These are phyloP conservation scores for Trichoplax adhaerens DNA, from an alignment of 37 sponge, comb jelly and placozoan species.

Conservation along the genomic window DNA sequence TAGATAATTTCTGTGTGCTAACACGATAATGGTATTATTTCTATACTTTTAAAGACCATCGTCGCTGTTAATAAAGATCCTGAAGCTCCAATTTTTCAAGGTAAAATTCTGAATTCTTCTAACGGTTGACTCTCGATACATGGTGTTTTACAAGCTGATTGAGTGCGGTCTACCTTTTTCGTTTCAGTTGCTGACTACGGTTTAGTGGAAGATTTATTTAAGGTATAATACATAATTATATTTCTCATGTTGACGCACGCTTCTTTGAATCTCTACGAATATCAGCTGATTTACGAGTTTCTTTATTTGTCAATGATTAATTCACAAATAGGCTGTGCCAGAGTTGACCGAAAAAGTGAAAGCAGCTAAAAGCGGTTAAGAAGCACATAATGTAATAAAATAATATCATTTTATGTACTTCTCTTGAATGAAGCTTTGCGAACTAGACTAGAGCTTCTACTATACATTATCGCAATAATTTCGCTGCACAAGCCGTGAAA, in stretches of 20 bases:
- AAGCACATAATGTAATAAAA: no score
- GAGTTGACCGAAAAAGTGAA: constrained; percentile 57
- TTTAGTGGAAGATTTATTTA: constrained; percentile 93
- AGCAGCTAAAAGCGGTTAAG: not conserved
- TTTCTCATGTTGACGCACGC: not conserved
- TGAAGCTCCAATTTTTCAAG: constrained; percentile 98
- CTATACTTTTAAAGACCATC: constrained; percentile 40
- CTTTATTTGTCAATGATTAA: not conserved
- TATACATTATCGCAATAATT: no score
- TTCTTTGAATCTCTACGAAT: not conserved
- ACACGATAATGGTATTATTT: no score
- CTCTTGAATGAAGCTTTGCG: no score
- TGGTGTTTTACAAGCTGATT: not conserved
- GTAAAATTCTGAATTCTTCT: constrained; percentile 8
- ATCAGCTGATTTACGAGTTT: not conserved
- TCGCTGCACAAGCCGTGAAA: no score
- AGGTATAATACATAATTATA: constrained; percentile 21
- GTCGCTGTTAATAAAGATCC: constrained; percentile 98
- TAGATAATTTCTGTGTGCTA: not conserved
- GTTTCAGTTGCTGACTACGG: constrained; percentile 85
- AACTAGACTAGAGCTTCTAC: no score
- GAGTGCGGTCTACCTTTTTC: not conserved
- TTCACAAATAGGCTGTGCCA: constrained; percentile 58
- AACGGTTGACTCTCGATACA: not conserved
- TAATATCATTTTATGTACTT: no score